phyloP scores from a whole-genome alignment of 1,140 invertebrate species.

The Maniola jurtina region DNA sequence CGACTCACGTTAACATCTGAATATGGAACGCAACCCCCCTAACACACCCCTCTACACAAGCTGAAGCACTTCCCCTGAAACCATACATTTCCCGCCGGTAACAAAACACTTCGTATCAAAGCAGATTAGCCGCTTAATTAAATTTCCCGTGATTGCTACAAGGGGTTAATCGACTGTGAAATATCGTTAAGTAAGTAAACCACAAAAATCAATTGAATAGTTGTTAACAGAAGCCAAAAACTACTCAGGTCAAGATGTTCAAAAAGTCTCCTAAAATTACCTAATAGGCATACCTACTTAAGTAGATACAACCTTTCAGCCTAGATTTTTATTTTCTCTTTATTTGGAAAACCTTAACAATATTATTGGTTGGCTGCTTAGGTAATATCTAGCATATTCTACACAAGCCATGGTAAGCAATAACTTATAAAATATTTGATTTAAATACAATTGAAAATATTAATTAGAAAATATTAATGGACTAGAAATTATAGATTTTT shows the following conservation, averaged over 20 bases:
- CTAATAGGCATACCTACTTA: no score
- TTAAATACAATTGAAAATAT: no score
- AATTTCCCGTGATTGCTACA: constrained; percentile 75
- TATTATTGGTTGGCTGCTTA: no score
- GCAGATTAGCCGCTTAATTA: constrained; percentile 72
- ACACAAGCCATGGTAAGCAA: no score
- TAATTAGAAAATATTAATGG: no score
- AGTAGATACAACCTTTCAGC: no score
- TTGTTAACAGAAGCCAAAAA: background rate
- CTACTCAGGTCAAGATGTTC: background rate
- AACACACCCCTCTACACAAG: constrained; percentile 23
- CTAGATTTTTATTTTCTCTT: no score
- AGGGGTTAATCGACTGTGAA: constrained; percentile 65
- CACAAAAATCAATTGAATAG: constrained; percentile 1
- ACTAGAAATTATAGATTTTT: no score
- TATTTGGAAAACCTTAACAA: no score
- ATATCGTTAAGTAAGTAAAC: constrained; percentile 40
- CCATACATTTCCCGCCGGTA: constrained; percentile 62
- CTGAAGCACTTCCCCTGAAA: constrained; percentile 73
- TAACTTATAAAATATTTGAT: no score
- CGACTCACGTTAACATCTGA: constrained; percentile 19
- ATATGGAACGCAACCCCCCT: constrained; percentile 37
- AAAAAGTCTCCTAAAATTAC: background rate
- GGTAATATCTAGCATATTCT: no score
- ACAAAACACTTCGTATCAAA: constrained; percentile 65